These are phyloP conservation scores for Masnerella sp. DNA, from an alignment of 2,888 invertebrate species.

Conservation along the genomic window DNA sequence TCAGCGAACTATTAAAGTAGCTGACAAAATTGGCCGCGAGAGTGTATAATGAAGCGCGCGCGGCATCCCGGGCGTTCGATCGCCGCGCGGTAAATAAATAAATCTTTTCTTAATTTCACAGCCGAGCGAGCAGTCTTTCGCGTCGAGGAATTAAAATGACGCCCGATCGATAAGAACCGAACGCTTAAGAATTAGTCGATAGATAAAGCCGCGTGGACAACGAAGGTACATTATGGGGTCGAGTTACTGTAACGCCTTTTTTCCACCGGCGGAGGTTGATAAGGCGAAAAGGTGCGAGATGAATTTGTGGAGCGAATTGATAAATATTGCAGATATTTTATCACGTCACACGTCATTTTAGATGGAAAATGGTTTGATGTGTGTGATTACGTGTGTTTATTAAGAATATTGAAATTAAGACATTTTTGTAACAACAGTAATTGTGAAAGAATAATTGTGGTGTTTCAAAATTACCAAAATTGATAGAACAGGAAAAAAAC, in stretches of 20 bases:
- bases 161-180: constrained; percentile 39
- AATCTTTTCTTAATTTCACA: constrained; percentile 54
- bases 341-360: too few relatives aligned
- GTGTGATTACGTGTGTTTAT: too few relatives aligned
- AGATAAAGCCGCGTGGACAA: constrained; percentile 25
- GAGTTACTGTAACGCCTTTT: not conserved
- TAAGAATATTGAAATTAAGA: too few relatives aligned
- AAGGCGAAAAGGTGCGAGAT: too few relatives aligned
- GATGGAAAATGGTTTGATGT: too few relatives aligned
- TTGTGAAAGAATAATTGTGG: too few relatives aligned
- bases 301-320: too few relatives aligned
- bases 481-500: too few relatives aligned
- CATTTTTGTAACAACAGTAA: too few relatives aligned
- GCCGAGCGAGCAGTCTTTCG: constrained; percentile 25
- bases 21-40: constrained; percentile 41
- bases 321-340: too few relatives aligned
- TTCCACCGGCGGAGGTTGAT: too few relatives aligned
- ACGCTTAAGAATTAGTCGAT: constrained; percentile 31
- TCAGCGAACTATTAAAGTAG: constrained; percentile 29
- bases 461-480: too few relatives aligned
- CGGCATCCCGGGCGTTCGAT: constrained; percentile 29
- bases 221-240: constrained; percentile 19
- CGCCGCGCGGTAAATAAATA: constrained; percentile 50
- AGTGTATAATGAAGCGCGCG: constrained; percentile 47
- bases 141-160: constrained; percentile 43